phyloP scores from a whole-genome alignment of 2,113 vertebrate species.

The Triplophysa tibetana region DNA sequence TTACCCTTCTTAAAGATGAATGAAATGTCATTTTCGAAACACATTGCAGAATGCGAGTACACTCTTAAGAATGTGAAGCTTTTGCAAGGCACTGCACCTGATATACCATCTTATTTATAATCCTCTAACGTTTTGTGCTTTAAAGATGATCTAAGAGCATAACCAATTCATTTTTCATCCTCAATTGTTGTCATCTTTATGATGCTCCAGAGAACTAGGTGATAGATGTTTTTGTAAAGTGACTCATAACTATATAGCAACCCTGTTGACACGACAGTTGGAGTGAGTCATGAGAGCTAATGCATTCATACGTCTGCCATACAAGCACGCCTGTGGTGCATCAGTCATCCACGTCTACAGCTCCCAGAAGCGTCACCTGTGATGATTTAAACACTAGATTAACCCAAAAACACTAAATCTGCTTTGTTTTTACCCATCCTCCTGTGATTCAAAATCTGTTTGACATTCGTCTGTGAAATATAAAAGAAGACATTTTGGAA shows the following conservation, averaged over 20 bases:
- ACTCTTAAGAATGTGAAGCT: background rate
- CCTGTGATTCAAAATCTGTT: too few relatives aligned
- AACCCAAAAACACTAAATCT: background rate
- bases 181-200: slow-evolving; percentile 2
- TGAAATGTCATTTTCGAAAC: background rate
- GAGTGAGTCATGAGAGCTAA: slow-evolving; percentile 60
- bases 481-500: too few relatives aligned
- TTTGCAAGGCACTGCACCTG: background rate
- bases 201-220: background rate
- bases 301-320: slow-evolving; percentile 48
- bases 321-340: slow-evolving; percentile 31
- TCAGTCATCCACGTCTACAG: slow-evolving; percentile 24
- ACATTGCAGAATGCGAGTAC: background rate
- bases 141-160: background rate
- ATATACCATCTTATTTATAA: background rate
- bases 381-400: slow-evolving; percentile 6
- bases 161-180: slow-evolving; percentile 1
- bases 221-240: slow-evolving; percentile 48
- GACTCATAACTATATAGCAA: slow-evolving; percentile 64
- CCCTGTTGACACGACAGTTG: slow-evolving; percentile 33
- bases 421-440: background rate
- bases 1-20: background rate
- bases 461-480: too few relatives aligned
- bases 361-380: background rate
- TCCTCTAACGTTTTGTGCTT: background rate